Base-by-base conservation (phyloP, 2,888 invertebrate species). In the Lochmaea capreae region DNA sequence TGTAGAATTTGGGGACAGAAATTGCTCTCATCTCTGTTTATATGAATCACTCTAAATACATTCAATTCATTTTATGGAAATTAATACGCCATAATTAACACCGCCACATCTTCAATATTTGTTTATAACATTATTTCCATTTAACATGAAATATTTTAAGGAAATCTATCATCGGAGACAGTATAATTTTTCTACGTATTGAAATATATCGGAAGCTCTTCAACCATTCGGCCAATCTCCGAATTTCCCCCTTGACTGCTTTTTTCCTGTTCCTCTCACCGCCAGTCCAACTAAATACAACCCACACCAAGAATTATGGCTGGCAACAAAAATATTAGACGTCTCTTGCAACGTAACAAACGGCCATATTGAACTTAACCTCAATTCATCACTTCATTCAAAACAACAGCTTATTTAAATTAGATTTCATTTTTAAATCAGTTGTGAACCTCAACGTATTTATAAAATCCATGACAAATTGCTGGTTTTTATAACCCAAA, bases 391-490 rank as follows among this genome's bases (percentile, higher is more conserved):
- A 84, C 78, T 79, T 75, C 78, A 73, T 75, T 72, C 77, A 78
- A 80, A 81, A 81, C 80, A 79, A 68, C 76, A 73, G 76, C 80
- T 81, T 80, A 82, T 82, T 82, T 82, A 80, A 82, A 82, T 82
- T 80, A 82, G 79, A 81, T 79, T 76, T 62, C 78, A 79, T 79
- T 79, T 78, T 77, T 78, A 58, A 73, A 73, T 73, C 73, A 65
- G 42, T 43, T 14, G 49, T 58, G 61, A 57, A 33, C 61, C 52
- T 12, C 65, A 49, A 49, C 65, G 65, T 59, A 65, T 73, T 69
- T 59, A 61, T 54, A 66, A 73, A 69, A 69, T 72, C 57, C 69
- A 66, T 75, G 75, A 72, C 69, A 72, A 75, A 75, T 72, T 69
- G 72, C n/a, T 61, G 65, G 11, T 71, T 74, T 71, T 74, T 71